A percentile compares a stretch with the other conserved stretches of the same genome.
phyloP scores from a whole-genome alignment of 2,797 vertebrate species.

The Buceros bicornis region DNA sequence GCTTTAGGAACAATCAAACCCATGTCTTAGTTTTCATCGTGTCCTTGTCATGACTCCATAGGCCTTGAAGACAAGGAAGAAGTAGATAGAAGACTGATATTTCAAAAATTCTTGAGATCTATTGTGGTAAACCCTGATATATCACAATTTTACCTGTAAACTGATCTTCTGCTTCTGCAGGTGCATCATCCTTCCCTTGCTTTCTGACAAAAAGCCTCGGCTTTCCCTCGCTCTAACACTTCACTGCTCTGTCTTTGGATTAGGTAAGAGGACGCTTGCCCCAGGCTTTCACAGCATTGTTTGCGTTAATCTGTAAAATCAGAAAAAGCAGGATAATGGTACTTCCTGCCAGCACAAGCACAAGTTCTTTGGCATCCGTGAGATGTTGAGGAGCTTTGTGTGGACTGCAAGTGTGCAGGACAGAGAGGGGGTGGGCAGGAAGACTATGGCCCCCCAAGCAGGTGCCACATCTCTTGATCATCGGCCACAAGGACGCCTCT shows the following conservation, averaged over 20 bases:
- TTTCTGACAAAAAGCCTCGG: not conserved
- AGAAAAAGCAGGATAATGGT: not conserved
- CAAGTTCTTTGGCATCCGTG: not conserved
- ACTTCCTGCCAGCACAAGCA: not conserved
- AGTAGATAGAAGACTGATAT: not conserved
- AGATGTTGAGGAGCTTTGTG: not conserved
- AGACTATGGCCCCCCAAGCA: not conserved
- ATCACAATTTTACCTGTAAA: not conserved
- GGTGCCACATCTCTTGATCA: not conserved
- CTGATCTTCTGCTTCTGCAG: not conserved
- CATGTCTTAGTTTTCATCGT: rapidly evolving
- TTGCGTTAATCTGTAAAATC: not conserved
- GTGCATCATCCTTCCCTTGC: not conserved
- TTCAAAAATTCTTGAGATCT: not conserved
- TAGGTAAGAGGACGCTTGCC: rapidly evolving
- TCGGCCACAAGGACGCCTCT: not conserved
- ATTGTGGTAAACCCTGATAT: not conserved
- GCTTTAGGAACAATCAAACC: not conserved
- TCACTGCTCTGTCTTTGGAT: not conserved
- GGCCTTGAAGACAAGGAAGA: not conserved
- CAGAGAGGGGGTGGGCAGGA: not conserved
- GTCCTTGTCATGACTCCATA: not conserved
- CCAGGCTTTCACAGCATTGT: not conserved
- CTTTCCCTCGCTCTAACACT: not conserved
- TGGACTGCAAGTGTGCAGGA: not conserved